These are phyloP conservation scores for Pammene fasciana DNA, from an alignment of 2,888 invertebrate genomes.

Conservation along the genomic window DNA sequence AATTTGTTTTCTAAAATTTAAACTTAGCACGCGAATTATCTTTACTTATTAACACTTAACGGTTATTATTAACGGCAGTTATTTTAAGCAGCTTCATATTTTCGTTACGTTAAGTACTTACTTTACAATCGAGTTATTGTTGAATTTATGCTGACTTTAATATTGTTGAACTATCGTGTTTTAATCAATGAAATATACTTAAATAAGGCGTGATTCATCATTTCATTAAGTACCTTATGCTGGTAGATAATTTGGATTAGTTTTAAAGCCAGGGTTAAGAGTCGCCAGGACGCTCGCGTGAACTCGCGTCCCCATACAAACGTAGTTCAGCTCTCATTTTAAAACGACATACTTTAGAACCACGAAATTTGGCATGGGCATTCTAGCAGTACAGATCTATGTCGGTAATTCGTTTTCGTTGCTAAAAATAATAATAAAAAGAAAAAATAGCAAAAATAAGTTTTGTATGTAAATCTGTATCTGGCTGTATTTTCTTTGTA, in stretches of 20 bases:
- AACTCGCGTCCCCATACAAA: too few species aligned
- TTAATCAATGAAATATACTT: constrained; percentile 53
- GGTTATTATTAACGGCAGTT: constrained; percentile 46
- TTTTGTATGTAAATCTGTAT: too few species aligned
- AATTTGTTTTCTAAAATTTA: background rate
- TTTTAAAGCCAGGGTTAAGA: background rate
- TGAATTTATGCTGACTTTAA: constrained; percentile 68
- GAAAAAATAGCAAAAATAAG: too few species aligned
- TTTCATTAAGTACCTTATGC: background rate
- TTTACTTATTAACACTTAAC: constrained; percentile 2
- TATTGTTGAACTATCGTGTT: constrained; percentile 68
- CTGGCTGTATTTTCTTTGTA: too few species aligned
- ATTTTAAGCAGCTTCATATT: constrained; percentile 48
- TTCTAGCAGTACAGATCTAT: too few species aligned
- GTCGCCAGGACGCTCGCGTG: too few species aligned
- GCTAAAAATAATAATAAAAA: too few species aligned
- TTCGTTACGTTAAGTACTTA: constrained; percentile 47
- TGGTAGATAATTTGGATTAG: background rate
- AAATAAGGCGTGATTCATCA: background rate
- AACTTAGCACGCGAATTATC: background rate
- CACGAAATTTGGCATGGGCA: too few species aligned
- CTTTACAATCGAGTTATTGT: constrained; percentile 54
- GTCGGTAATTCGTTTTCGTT: too few species aligned
- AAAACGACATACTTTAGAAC: too few species aligned
- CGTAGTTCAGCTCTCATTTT: too few species aligned